These are phyloP conservation scores for Falcunculus frontatus DNA, from an alignment of 2,113 vertebrate genomes.

Conservation along the genomic window DNA sequence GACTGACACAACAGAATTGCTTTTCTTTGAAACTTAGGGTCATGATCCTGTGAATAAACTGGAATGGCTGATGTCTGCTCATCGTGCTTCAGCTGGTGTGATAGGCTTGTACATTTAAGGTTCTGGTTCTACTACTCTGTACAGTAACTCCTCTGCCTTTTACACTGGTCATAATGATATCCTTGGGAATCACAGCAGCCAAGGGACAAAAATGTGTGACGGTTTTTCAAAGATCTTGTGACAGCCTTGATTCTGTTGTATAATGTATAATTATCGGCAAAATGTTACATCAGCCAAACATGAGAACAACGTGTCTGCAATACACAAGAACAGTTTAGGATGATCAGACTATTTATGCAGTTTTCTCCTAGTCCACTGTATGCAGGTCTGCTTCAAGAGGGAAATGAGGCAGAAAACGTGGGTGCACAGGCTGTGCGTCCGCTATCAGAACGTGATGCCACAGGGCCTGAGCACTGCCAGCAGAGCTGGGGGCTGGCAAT, in stretches of 20 bases:
- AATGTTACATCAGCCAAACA: neutral
- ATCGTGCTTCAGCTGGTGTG: rapidly evolving
- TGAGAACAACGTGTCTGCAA: neutral
- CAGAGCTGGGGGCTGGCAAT: neutral
- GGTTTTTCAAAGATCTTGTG: neutral
- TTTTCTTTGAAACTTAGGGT: neutral
- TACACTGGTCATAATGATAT: neutral
- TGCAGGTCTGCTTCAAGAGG: neutral
- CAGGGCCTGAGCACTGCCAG: neutral
- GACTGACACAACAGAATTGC: neutral
- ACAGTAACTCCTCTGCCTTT: neutral
- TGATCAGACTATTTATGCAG: neutral
- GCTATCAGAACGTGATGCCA: rapidly evolving
- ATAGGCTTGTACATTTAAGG: neutral
- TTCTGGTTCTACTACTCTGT: neutral
- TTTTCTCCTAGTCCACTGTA: neutral
- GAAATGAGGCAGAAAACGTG: neutral
- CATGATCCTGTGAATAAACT: neutral
- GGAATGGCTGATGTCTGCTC: neutral
- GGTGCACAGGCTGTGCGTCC: neutral
- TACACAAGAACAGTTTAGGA: neutral
- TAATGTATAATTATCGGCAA: neutral
- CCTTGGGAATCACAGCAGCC: neutral
- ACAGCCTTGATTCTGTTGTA: neutral
- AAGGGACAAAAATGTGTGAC: neutral